Conservation (phyloP, 2,113 vertebrate genomes). For the Accipiter virgatus region DNA sequence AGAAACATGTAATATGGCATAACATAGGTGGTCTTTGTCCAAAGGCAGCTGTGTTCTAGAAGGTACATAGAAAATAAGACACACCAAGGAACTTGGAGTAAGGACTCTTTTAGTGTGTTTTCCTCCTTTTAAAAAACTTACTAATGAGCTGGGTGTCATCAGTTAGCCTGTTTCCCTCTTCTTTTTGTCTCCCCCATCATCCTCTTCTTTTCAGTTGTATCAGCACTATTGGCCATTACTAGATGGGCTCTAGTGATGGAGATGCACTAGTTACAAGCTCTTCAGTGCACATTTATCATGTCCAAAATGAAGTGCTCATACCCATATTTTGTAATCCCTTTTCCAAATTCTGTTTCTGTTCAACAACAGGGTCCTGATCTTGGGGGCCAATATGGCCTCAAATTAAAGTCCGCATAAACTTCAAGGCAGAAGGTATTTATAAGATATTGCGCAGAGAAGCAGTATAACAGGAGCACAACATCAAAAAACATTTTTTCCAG, state of each 20-base stretch:
- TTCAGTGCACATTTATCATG: rapidly evolving
- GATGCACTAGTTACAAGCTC: background rate
- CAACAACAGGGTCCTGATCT: background rate
- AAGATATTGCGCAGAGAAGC: background rate
- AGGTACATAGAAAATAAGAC: background rate
- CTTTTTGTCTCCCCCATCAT: background rate
- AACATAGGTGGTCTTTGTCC: background rate
- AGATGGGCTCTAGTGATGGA: background rate
- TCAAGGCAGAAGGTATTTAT: background rate
- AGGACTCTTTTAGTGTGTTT: background rate
- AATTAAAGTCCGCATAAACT: background rate
- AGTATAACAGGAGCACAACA: background rate
- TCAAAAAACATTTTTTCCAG: background rate
- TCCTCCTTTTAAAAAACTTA: background rate
- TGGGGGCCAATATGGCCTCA: background rate
- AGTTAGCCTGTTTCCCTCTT: background rate
- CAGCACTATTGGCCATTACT: background rate
- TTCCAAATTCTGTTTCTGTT: background rate
- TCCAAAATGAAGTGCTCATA: background rate
- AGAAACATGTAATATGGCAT: background rate
- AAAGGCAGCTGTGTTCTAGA: background rate
- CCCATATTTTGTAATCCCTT: background rate
- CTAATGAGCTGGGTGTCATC: background rate
- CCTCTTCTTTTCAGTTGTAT: background rate
- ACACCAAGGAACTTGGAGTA: background rate